Evolutionary conservation across 2,888 invertebrate species (phyloP).

Genomic region (Elgonia sp.): DNA sequence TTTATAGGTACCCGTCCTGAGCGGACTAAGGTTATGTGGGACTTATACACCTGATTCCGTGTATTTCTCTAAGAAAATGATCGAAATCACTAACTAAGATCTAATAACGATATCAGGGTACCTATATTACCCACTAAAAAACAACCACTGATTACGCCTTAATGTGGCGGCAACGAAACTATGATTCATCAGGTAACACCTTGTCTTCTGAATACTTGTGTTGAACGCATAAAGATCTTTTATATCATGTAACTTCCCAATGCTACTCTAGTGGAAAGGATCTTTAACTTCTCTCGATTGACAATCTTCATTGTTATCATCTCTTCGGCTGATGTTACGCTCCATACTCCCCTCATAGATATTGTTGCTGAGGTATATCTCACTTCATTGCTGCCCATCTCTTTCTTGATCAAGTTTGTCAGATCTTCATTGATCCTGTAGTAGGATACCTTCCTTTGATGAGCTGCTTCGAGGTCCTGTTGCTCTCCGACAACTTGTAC

Average conservation of each 20-base stretch:
- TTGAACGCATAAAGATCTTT: neutral
- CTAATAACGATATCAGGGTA: too few species aligned
- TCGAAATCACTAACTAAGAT: too few species aligned
- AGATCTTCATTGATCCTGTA: constrained; percentile 75
- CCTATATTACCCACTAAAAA: constrained; percentile 29
- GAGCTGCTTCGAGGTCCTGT: constrained; percentile 76
- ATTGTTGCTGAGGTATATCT: constrained; percentile 48
- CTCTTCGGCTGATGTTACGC: constrained; percentile 30
- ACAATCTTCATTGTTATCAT: constrained; percentile 16
- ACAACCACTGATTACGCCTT: constrained; percentile 10
- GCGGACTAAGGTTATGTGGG: too few species aligned
- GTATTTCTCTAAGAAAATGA: too few species aligned
- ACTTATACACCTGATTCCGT: too few species aligned
- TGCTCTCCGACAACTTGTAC: constrained; percentile 83
- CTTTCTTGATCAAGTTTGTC: neutral
- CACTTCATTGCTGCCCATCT: constrained; percentile 16
- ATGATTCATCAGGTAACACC: neutral
- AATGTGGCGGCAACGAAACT: constrained; percentile 6
- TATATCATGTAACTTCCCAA: neutral
- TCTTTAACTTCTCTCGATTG: constrained; percentile 35
- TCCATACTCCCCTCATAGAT: constrained; percentile 74
- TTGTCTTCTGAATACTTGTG: too few species aligned
- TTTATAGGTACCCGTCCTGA: too few species aligned
- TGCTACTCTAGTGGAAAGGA: constrained; percentile 46
- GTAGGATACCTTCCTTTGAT: constrained; percentile 79